Conservation (phyloP, 2,888 invertebrate species). For the Carcina quercana region DNA sequence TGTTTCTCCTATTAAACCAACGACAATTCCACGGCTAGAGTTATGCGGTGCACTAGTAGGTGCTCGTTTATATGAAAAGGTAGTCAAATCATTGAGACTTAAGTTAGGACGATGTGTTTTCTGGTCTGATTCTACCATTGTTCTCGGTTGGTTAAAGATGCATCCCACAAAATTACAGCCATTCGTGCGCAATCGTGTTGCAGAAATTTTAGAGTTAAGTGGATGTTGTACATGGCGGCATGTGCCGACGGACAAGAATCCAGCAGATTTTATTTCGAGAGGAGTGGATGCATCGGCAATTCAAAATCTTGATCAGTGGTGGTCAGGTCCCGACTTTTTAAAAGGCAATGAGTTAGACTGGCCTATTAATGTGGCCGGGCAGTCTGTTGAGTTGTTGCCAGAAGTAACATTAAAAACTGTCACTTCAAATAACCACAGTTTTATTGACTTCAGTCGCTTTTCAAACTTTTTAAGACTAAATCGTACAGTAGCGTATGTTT, state of each 20-base stretch:
- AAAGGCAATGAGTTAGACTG: background rate
- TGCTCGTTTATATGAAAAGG: constrained; percentile 21
- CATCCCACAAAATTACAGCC: constrained; percentile 19
- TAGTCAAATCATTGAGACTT: constrained; percentile 12
- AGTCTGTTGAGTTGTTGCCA: constrained; percentile 1
- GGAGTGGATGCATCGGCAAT: constrained; percentile 5
- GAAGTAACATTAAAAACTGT: constrained; percentile 1
- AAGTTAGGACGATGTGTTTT: constrained; percentile 11
- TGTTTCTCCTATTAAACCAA: constrained; percentile 22
- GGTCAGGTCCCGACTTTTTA: constrained; percentile 11
- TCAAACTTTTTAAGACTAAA: constrained; percentile 11
- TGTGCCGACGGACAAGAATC: constrained; percentile 17
- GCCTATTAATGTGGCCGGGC: constrained; percentile 1
- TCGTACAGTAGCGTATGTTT: constrained; percentile 13
- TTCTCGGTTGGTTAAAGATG: constrained; percentile 24
- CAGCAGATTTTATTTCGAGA: constrained; percentile 11
- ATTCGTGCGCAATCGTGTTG: constrained; percentile 25
- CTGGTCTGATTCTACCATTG: constrained; percentile 26
- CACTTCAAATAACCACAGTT: background rate
- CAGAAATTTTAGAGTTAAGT: constrained; percentile 21
- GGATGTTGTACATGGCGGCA: constrained; percentile 17
- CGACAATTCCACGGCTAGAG: constrained; percentile 25
- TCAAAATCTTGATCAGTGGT: constrained; percentile 5
- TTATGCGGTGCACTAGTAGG: constrained; percentile 24
- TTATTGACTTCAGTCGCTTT: constrained; percentile 12